phyloP scores from a whole-genome alignment of 2,113 vertebrate species.

The Anseranas semipalmata region DNA sequence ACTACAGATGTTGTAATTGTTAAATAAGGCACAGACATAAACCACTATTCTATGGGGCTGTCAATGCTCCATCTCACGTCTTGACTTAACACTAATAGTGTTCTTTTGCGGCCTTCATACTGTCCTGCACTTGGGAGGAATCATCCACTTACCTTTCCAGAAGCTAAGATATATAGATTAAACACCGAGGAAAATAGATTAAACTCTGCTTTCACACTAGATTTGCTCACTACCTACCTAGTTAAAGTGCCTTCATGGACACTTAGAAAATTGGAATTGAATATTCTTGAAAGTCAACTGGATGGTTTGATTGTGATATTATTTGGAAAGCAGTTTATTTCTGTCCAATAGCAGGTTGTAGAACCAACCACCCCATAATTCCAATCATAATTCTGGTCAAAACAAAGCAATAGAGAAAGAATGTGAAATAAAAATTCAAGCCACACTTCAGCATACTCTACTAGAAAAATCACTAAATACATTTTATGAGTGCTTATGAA shows the following conservation, averaged over 20 bases:
- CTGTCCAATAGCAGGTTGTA: not conserved
- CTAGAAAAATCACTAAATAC: not conserved
- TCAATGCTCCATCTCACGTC: not conserved
- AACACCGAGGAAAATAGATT: not conserved
- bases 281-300: not conserved
- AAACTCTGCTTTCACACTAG: not conserved
- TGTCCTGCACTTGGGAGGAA: not conserved
- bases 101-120: not conserved
- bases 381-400: not conserved
- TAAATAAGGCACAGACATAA: not conserved
- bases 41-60: not conserved
- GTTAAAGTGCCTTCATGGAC: not conserved
- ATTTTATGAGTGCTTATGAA: not conserved
- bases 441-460: not conserved
- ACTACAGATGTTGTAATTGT: not conserved
- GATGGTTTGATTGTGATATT: not conserved
- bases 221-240: not conserved
- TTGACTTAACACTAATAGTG: not conserved
- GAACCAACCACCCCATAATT: not conserved
- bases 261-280: not conserved
- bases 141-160: not conserved
- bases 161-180: not conserved
- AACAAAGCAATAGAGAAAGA: not conserved
- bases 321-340: not conserved
- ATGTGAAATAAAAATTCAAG: not conserved